phyloP scores from a whole-genome alignment of 2,113 vertebrate species.

The Silurus meridionalis region DNA sequence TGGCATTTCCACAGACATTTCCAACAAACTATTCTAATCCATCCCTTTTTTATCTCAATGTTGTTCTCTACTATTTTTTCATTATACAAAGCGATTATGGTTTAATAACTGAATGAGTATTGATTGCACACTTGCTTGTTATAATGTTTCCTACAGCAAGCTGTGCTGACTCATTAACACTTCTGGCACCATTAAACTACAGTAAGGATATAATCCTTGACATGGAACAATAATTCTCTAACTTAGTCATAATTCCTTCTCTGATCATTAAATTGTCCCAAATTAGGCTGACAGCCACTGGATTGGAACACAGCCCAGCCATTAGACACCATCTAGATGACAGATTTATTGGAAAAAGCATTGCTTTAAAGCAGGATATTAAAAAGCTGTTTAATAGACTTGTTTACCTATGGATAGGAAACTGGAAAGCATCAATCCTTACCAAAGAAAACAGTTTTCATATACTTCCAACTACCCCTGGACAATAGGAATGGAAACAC shows the following conservation, averaged over 20 bases:
- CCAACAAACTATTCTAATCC: too few species aligned
- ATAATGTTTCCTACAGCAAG: neutral
- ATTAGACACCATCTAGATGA: slow-evolving; percentile 12
- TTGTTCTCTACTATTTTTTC: neutral
- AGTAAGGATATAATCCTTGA: slow-evolving; percentile 8
- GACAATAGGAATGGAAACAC: neutral
- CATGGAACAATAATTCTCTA: slow-evolving; percentile 9
- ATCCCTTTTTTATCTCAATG: neutral
- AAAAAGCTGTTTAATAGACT: neutral
- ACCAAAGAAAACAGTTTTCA: neutral
- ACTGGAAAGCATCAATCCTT: neutral
- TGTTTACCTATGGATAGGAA: neutral
- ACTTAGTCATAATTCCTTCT: slow-evolving; percentile 21
- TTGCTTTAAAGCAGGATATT: neutral
- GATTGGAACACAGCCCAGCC: slow-evolving; percentile 13
- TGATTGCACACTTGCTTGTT: neutral
- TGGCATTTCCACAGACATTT: neutral
- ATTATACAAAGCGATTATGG: neutral
- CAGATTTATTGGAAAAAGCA: slow-evolving; percentile 19
- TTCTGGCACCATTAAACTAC: neutral
- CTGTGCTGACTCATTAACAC: neutral
- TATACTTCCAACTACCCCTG: neutral
- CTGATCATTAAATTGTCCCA: slow-evolving; percentile 5
- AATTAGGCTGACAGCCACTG: neutral
- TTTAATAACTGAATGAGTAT: neutral